phyloP scores from a whole-genome alignment of 2,797 vertebrate species.

The Chaetodon trifasciatus region DNA sequence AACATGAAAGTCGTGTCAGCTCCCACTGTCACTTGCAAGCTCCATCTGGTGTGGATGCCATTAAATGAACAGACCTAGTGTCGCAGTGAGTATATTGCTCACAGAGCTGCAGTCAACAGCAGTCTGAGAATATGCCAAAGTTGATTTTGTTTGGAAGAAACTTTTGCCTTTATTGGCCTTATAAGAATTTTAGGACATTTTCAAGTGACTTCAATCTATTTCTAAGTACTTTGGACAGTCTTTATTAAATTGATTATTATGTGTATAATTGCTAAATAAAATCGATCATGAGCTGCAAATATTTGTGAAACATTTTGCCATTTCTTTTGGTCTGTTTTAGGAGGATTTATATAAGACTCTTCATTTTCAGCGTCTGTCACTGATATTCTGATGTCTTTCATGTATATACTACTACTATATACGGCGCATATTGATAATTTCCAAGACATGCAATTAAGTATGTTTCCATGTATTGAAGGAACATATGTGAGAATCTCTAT shows the following conservation, averaged over 20 bases:
- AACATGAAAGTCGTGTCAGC: conserved; percentile 63
- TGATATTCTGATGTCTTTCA: neutral
- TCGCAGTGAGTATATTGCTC: conserved; percentile 46
- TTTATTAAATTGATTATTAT: neutral
- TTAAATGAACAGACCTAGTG: conserved; percentile 63
- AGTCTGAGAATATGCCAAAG: conserved; percentile 32
- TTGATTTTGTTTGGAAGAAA: conserved; percentile 37
- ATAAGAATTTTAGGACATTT: neutral
- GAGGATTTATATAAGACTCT: neutral
- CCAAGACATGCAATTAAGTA: neutral
- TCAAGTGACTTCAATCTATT: neutral
- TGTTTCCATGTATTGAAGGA: neutral
- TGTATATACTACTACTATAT: neutral
- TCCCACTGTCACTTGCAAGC: conserved; percentile 60
- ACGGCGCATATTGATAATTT: neutral
- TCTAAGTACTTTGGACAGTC: neutral
- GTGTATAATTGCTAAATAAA: neutral
- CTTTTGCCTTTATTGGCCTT: neutral
- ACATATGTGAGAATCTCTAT: neutral
- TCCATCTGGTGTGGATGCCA: conserved; percentile 68
- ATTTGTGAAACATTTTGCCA: neutral
- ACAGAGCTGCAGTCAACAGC: conserved; percentile 51
- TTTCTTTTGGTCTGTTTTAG: neutral
- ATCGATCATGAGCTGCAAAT: neutral
- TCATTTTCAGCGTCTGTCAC: conserved; percentile 1